phyloP scores from a whole-genome alignment of 2,797 vertebrate genomes.

The Merluccius polli region DNA sequence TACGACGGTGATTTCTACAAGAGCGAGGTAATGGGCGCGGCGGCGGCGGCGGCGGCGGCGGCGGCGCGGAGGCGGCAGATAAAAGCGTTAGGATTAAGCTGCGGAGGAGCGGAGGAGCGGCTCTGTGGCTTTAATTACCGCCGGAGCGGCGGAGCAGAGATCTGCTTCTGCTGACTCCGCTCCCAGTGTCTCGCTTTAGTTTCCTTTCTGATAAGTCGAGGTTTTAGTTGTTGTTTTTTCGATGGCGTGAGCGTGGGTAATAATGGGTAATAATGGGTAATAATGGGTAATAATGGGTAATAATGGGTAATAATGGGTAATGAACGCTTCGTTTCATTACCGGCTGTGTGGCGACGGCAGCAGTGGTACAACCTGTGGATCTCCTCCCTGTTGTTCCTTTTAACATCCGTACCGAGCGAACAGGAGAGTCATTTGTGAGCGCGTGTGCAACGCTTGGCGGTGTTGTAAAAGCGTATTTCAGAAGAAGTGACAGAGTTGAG shows the following conservation, averaged over 20 bases:
- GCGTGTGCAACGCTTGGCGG: neutral
- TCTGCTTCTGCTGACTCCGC: neutral
- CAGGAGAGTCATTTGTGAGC: neutral
- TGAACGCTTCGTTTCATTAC: neutral
- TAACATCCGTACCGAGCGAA: neutral
- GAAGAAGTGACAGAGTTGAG: neutral
- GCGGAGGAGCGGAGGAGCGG: neutral
- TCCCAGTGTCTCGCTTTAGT: neutral
- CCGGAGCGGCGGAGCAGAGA: neutral
- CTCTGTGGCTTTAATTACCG: slow-evolving; percentile 12
- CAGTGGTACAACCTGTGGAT: neutral
- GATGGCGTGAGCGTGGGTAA: neutral
- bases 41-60: slow-evolving; percentile 24
- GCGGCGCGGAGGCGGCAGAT: slow-evolving; percentile 13
- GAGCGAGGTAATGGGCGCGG: slow-evolving; percentile 70
- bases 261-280: too few species aligned
- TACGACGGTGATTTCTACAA: slow-evolving; percentile 70
- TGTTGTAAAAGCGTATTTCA: neutral
- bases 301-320: neutral
- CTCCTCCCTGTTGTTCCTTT: neutral
- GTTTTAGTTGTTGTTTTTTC: neutral
- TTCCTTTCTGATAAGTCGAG: neutral
- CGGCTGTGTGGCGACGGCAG: neutral
- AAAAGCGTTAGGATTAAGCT: slow-evolving; percentile 5
- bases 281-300: neutral